Conservation (phyloP, 2,113 vertebrate genomes). For the Rhagologus leucostigma region DNA sequence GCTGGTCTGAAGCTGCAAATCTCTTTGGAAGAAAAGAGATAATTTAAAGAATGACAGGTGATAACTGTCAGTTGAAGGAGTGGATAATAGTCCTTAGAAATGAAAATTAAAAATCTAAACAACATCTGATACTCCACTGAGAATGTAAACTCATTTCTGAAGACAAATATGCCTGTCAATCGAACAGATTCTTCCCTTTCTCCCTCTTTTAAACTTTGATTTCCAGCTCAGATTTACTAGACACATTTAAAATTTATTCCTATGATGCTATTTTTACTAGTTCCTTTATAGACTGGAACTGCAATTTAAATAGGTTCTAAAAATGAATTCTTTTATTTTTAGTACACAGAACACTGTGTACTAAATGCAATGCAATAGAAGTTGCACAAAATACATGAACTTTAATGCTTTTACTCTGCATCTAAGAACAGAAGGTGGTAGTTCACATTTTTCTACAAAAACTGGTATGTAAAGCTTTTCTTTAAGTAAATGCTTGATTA, state of each 20-base stretch:
- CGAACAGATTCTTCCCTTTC: not conserved
- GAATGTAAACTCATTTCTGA: not conserved
- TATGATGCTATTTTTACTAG: constrained; percentile 33
- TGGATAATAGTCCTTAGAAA: not conserved
- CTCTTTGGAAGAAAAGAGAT: not conserved
- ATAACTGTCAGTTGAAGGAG: not conserved
- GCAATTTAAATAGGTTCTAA: constrained; percentile 33
- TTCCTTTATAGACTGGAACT: constrained; percentile 27
- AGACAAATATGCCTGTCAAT: not conserved
- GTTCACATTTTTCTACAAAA: not conserved
- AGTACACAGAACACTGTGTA: constrained; percentile 21
- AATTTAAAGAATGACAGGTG: not conserved
- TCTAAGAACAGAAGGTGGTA: not conserved
- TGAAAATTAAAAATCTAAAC: not conserved
- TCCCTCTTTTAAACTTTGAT: not conserved
- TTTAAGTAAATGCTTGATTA: not conserved
- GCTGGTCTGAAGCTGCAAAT: not conserved
- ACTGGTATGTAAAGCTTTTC: not conserved
- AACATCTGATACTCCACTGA: not conserved
- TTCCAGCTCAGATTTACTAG: constrained; percentile 25
- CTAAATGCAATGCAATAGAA: not conserved
- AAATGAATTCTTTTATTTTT: constrained; percentile 33
- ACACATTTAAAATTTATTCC: not conserved
- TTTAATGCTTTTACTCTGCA: not conserved
- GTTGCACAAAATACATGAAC: not conserved